Conservation (phyloP, 2,113 vertebrate genomes). For the Vulpes ferrilata region DNA sequence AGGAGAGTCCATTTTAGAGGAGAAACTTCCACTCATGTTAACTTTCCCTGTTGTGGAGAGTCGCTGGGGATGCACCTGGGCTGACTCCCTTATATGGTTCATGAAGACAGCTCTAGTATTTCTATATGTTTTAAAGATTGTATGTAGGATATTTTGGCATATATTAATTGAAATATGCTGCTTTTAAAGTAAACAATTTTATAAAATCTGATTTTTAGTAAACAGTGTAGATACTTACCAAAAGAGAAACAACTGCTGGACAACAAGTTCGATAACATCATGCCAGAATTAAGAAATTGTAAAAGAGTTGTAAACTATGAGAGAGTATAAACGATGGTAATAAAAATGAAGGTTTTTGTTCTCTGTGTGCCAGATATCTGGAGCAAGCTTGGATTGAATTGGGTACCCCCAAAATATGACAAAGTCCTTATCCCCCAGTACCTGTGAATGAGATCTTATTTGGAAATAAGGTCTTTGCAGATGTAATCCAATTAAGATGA, state of each 20-base stretch:
- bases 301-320: neutral
- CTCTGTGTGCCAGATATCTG: neutral
- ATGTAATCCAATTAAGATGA: neutral
- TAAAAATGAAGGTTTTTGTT: neutral
- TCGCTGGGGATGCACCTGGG: neutral
- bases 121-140: neutral
- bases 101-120: neutral
- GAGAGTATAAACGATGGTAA: neutral
- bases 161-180: neutral
- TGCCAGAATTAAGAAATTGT: neutral
- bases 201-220: neutral
- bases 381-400: neutral
- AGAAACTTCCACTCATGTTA: neutral
- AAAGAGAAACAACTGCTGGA: neutral
- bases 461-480: neutral
- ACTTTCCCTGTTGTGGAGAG: neutral
- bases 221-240: neutral
- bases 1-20: neutral
- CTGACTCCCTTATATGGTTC: neutral
- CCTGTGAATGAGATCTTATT: neutral
- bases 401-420: neutral
- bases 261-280: neutral
- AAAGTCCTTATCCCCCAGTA: neutral
- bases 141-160: neutral
- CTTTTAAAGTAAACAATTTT: neutral